These are phyloP conservation scores for Trachymyrmex septentrionalis DNA, from an alignment of 1,140 invertebrate species.

Conservation along the genomic window DNA sequence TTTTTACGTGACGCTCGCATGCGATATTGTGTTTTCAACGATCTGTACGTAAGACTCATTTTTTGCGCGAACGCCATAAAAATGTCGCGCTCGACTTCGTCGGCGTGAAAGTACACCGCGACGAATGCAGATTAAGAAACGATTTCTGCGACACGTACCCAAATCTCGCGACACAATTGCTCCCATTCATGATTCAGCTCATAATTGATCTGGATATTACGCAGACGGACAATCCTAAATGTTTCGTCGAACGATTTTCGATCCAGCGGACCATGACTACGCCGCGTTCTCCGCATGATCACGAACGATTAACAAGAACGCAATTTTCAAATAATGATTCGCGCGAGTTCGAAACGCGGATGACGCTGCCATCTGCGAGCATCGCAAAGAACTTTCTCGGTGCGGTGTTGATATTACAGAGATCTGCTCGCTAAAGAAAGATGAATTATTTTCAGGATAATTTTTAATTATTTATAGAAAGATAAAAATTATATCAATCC, in stretches of 20 bases:
- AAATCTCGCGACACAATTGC: conserved; percentile 75
- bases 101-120: not conserved
- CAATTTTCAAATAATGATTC: conserved; percentile 40
- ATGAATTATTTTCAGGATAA: not conserved
- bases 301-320: not conserved
- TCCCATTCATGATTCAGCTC: conserved; percentile 78
- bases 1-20: not conserved
- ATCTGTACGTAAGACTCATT: not conserved
- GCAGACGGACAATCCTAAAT: conserved; percentile 38
- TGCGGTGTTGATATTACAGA: conserved; percentile 49
- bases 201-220: conserved; percentile 72
- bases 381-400: not conserved
- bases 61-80: not conserved
- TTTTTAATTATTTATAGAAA: not conserved
- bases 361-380: conserved; percentile 1
- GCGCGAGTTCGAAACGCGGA: conserved; percentile 40
- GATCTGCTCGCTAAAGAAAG: not conserved
- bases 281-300: conserved; percentile 49
- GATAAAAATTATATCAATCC: not conserved
- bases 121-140: not conserved
- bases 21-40: not conserved
- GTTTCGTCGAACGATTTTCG: conserved; percentile 31
- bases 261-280: not conserved
- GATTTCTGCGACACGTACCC: conserved; percentile 73
- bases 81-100: not conserved